phyloP scores from a whole-genome alignment of 2,888 invertebrate species.

The Blastobasis adustella region DNA sequence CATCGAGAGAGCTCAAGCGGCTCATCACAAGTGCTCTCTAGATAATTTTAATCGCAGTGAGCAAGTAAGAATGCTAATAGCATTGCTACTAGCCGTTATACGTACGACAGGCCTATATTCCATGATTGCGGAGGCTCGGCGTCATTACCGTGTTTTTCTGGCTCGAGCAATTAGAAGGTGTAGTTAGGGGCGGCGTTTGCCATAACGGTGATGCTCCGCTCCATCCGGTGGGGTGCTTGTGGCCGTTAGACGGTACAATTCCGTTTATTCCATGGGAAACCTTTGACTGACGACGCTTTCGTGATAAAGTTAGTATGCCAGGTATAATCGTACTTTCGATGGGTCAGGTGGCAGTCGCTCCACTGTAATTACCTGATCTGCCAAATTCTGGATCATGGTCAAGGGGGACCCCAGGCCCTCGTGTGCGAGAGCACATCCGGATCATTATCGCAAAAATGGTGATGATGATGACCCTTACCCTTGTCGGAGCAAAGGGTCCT shows the following conservation, averaged over 20 bases:
- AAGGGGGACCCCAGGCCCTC: too few species aligned
- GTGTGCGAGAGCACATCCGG: too few species aligned
- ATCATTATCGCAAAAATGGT: too few species aligned
- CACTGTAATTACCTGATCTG: too few species aligned
- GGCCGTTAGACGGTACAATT: slow-evolving; percentile 26
- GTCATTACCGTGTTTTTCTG: slow-evolving; percentile 32
- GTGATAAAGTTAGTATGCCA: too few species aligned
- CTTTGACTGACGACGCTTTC: too few species aligned
- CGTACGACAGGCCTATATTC: slow-evolving; percentile 8
- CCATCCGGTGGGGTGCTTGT: slow-evolving; percentile 24
- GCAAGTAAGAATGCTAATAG: slow-evolving; percentile 24
- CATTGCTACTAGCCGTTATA: slow-evolving; percentile 20
- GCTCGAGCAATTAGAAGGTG: slow-evolving; percentile 28
- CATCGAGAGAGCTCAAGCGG: not conserved
- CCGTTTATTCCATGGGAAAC: not conserved
- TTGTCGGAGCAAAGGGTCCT: too few species aligned
- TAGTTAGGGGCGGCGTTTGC: slow-evolving; percentile 29
- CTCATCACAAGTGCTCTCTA: not conserved
- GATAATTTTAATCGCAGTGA: slow-evolving; percentile 7
- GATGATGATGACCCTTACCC: too few species aligned
- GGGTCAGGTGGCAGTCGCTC: too few species aligned
- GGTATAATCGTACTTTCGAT: too few species aligned
- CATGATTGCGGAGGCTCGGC: slow-evolving; percentile 5
- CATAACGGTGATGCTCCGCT: slow-evolving; percentile 1
- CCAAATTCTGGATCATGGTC: too few species aligned